Base-by-base conservation (phyloP, 2,888 invertebrate genomes). In the Argyresthia albistria region DNA sequence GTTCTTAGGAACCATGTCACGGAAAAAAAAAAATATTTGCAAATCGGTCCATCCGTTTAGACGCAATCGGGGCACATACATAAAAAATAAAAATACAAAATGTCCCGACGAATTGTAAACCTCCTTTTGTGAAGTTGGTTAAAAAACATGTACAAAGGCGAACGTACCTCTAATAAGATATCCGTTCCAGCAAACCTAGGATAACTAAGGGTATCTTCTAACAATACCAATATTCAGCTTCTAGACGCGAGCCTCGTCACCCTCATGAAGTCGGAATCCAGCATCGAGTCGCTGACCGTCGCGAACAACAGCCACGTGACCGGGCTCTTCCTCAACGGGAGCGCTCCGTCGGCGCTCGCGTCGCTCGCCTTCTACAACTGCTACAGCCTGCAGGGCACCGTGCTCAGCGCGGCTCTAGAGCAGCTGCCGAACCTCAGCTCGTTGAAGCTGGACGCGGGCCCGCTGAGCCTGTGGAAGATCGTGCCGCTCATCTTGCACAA, bases 241-340 rank as follows among this genome's bases (percentile, higher is more conserved):
- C 80, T 77, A 15, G 86, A 87, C 63, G 66, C 80, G 4, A 83
- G 78, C 62, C 68, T 87, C 55, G 72, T 81, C 9, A 76, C 79
- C 52, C 65, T 83, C 54, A 73, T 82, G 56, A 84, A 81, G 59
- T 67, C 59, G 35, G 80, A 80, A 35, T 76, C 79, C 0, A 63
- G 66, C 42, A 63, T 84, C 55, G 79, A 82, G 56, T 73, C 67
- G 49, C 63, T 87, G 16, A 71, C 73, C 0, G 65, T 86, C 0
- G 73, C 77, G 0, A 79, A 80, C 60, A 87, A 84, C 58, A 77
- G 80, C 0, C 79, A 82, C 46, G 79, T 86, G 1, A 84, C 86
- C 0, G 86, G 86, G 0, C 59, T 81, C 0, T 86, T 87, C 55
- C 74, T 87, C 11, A 80, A 76, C 0, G 75, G 76, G 10, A 59